phyloP scores from a whole-genome alignment of 1,140 invertebrate genomes.

The Ridgeia piscesae region DNA sequence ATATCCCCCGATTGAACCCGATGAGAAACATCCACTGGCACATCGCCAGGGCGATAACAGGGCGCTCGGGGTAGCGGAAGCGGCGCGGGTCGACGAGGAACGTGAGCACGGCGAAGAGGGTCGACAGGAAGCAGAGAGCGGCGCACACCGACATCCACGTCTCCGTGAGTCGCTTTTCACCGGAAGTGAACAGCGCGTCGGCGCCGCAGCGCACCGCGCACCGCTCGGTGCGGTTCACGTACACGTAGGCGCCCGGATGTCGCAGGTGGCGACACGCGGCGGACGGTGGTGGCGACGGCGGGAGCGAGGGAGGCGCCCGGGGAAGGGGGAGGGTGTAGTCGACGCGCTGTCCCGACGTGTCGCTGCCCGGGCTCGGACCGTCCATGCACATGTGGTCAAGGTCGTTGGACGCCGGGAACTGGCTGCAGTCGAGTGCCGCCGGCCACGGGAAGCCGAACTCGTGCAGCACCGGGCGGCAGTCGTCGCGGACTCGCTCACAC shows the following conservation, averaged over 20 bases:
- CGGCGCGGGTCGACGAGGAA: slow-evolving; percentile 68
- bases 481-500: slow-evolving; percentile 78
- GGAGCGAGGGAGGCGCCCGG: slow-evolving; percentile 15
- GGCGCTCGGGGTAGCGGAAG: slow-evolving; percentile 96
- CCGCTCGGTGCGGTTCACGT: slow-evolving; percentile 72
- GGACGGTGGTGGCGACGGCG: neutral
- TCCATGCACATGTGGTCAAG: slow-evolving; percentile 94
- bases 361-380: slow-evolving; percentile 64
- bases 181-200: slow-evolving; percentile 74
- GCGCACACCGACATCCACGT: slow-evolving; percentile 57
- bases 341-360: neutral
- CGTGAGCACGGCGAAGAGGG: slow-evolving; percentile 56
- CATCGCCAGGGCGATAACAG: slow-evolving; percentile 96
- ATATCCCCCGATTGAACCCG: too few species aligned
- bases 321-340: slow-evolving; percentile 33
- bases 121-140: slow-evolving; percentile 54
- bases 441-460: slow-evolving; percentile 93
- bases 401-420: slow-evolving; percentile 80
- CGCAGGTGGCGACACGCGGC: slow-evolving; percentile 28
- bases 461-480: slow-evolving; percentile 82
- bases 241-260: slow-evolving; percentile 65
- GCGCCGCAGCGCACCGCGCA: slow-evolving; percentile 77
- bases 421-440: slow-evolving; percentile 80
- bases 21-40: too few species aligned
- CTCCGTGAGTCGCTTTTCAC: slow-evolving; percentile 70